Evolutionary conservation across 2,888 invertebrate genomes (phyloP).

Genomic region (Himalopsyche tibetana): DNA sequence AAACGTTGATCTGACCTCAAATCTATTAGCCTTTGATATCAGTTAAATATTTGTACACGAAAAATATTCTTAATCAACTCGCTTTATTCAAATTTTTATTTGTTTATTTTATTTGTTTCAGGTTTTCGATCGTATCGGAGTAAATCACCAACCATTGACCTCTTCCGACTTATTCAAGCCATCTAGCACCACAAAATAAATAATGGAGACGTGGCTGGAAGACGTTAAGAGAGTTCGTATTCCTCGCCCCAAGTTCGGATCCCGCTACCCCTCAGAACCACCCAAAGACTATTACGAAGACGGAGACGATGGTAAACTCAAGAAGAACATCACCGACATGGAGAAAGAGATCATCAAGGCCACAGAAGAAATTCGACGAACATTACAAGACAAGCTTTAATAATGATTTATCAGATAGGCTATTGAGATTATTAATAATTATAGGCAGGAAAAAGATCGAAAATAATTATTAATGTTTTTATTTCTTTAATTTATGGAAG

Average conservation of each 20-base stretch:
- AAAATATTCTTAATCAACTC: too few species aligned
- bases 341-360: conserved; percentile 81
- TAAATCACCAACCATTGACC: background rate
- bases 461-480: background rate
- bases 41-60: too few species aligned
- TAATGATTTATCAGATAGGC: background rate
- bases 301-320: conserved; percentile 76
- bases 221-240: conserved; percentile 90
- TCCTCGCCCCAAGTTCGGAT: conserved; percentile 89
- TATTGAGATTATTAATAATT: background rate
- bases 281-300: conserved; percentile 88
- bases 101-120: background rate
- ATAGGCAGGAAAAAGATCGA: background rate
- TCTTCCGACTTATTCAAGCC: background rate
- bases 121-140: background rate
- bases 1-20: too few species aligned
- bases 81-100: too few species aligned
- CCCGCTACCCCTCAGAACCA: conserved; percentile 83
- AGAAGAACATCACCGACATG: conserved; percentile 74
- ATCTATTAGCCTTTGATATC: too few species aligned
- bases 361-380: conserved; percentile 85
- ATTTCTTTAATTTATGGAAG: too few species aligned
- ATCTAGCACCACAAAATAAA: background rate
- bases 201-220: conserved; percentile 90
- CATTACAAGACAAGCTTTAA: conserved; percentile 87